Evolutionary conservation across 1,140 invertebrate species (phyloP).

Genomic region (Caenorhabditis brenneri): DNA sequence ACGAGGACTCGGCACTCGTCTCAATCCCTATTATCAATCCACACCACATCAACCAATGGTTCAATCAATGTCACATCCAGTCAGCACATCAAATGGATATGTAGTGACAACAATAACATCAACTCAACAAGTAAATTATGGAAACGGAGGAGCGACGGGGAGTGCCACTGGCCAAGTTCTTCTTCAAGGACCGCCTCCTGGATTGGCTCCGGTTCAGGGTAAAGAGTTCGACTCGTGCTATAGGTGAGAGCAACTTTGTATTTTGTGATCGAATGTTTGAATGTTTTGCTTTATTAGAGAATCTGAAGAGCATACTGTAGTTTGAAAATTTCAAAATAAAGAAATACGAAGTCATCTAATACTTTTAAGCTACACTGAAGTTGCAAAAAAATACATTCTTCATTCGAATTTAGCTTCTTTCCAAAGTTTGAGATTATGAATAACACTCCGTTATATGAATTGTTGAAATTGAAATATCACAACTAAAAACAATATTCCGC

Average conservation of each 20-base stretch:
- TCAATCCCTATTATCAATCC: slow-evolving; percentile 25
- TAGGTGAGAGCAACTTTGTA: background rate
- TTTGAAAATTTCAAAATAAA: no score
- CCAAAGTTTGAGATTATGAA: no score
- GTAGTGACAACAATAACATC: background rate
- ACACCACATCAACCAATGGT: slow-evolving; percentile 25
- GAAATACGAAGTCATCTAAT: no score
- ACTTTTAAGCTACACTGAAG: no score
- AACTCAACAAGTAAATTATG: background rate
- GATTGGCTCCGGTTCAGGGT: background rate
- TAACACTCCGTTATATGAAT: no score
- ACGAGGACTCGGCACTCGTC: slow-evolving; percentile 24
- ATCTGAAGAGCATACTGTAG: no score
- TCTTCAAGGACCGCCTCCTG: background rate
- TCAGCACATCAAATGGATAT: background rate
- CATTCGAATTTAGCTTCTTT: no score
- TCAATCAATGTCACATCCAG: slow-evolving; percentile 14
- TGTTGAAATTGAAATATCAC: no score
- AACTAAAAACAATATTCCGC: no score
- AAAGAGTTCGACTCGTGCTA: slow-evolving; percentile 10
- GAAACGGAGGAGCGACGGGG: background rate
- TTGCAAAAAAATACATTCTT: no score
- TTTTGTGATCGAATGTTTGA: no score
- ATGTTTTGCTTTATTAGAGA: no score
- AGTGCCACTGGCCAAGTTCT: background rate